Evolutionary conservation across 2,888 invertebrate species (phyloP), one percentile per base, ranked within the genome.

Genomic region (Bombyx huttoni): DNA sequence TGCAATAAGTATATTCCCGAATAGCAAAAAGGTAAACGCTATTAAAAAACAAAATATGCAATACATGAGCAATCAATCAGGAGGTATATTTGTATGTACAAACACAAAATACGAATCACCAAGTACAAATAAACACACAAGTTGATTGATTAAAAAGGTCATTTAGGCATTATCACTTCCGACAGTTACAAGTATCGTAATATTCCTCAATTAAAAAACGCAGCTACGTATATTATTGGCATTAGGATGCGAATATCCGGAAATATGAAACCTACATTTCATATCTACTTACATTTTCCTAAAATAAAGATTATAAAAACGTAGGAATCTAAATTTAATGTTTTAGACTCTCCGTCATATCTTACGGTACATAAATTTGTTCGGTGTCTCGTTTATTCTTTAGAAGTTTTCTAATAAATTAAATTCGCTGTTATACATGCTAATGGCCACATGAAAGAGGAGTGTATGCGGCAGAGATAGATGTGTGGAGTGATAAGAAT

Each of bases 131-230:
- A 3, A 40, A 40, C 12, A 12, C 40, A 40, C 40, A 40, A 8
- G 7, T 40, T 3, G 40, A 47, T 51, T 60, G 57, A 55, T 56
- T 60, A 53, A 57, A 57, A 55, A 64, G 63, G 65, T 67, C 64
- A 68, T 60, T 56, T 53, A 53, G 56, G 65, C 65, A 67, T 68
- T 69, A 68, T 68, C 67, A 62, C 63, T 70, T 62, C 60, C 53
- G 58, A 53, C 52, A 53, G 54, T 59, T 65, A 24, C 24, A 24
- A 24, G 24, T 24, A 68, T 70, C 67, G 59, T 63, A 67, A 70
- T 70, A 62, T 54, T 50, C 53, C 60, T 65, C 66, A 64, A 72
- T 70, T 68, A 67, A 59, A 50, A 58, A 53, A 53, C 56, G 59
- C 58, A 55, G 51, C 35, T 53, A 52, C 48, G 53, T 55, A 53